Evolutionary conservation across 2,888 invertebrate species (phyloP), one percentile per base, ranked within the genome.

Genomic region (Syrista parreyssii): DNA sequence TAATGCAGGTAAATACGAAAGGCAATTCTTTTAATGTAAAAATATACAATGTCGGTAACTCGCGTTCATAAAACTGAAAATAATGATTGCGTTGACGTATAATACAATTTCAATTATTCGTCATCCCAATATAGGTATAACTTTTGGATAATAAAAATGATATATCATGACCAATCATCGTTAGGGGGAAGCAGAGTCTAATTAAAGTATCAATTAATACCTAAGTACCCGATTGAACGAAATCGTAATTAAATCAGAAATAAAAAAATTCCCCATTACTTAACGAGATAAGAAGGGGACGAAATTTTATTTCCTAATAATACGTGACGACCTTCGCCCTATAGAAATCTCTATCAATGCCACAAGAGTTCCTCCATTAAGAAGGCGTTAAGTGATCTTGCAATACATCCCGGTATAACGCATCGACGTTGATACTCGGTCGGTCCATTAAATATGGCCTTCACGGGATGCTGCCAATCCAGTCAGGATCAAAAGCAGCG

Each of bases 381-480:
- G 71, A 30, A 71, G 12, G 30, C 71, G 71, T 31, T 71, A 71
- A 71, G 71, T 71, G 71, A 23, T 71, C 71, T 71, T 30, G 32
- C 71, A 11, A 71, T 71, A 33, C 71, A 33, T 71, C 71, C 71
- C 31, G 71, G 71, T 71, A 23, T 2, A 71, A 71, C 71, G 71
- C 71, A 71, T 71, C 31, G 71, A 33, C 31, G 32, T 33, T 33
- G 31, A 30, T 31, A 71, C 71, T 33, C 12, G 71, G 71, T 6
- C 71, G 32, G 71, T 71, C 71, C 71, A 71, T 71, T 71, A 71
- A 71, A n/a, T 33, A 71, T 33, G 71, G 71, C 71, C 71, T 71
- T 71, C 31, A 1, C 71, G 71, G 31, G 32, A 33, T 32, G 31
- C 32, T 33, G 71, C 32, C 33, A 71, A 71, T 71, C 71, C 33